Evolutionary conservation across 2,113 vertebrate genomes (phyloP).

Genomic region (Hemiscyllium ocellatum): DNA sequence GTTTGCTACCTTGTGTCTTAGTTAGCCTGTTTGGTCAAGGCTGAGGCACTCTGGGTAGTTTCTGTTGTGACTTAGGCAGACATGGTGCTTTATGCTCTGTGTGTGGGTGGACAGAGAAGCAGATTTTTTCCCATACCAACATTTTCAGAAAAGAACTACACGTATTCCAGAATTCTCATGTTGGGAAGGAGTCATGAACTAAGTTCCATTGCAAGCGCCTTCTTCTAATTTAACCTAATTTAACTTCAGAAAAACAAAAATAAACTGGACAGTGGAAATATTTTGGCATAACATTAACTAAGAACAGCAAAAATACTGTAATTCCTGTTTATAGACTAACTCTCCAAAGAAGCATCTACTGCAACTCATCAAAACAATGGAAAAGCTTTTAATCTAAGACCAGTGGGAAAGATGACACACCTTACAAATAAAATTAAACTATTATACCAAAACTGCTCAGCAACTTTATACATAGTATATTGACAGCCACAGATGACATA

Average conservation of each 20-base stretch:
- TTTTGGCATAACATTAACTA: slow-evolving; percentile 8
- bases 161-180: neutral
- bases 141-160: neutral
- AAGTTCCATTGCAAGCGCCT: neutral
- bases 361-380: neutral
- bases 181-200: neutral
- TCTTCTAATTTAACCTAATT: neutral
- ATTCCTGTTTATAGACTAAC: neutral
- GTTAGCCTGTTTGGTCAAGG: no score
- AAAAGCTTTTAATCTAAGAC: neutral
- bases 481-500: neutral
- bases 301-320: neutral
- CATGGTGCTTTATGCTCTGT: no score
- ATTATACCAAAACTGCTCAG: neutral
- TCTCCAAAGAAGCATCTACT: neutral
- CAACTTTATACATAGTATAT: neutral
- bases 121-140: neutral
- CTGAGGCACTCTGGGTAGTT: no score
- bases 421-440: neutral
- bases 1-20: no score
- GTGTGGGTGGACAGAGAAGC: no score
- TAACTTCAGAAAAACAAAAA: neutral
- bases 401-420: neutral
- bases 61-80: no score
- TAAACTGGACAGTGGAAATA: neutral